Evolutionary conservation across 2,113 vertebrate species (phyloP), one percentile per base, ranked within the genome.

Genomic region (Dryoscopus gambensis): DNA sequence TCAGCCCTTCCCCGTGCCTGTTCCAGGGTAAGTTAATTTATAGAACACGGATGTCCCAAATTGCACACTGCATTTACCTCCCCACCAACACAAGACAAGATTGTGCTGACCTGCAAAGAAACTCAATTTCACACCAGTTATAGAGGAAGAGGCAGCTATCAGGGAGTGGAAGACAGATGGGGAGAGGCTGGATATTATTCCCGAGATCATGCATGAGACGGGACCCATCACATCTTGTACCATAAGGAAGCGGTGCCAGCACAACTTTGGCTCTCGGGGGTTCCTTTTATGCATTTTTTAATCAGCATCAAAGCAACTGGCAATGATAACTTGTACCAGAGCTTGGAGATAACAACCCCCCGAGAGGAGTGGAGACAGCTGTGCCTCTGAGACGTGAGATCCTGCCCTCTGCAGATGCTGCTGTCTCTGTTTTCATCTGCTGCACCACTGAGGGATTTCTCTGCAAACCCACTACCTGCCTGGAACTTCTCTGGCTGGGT

Each of bases 321-420:
- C 62, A 68, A 59, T 92, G 50, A 67, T 71, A 50, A 40, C 67
- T 88, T 55, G 82, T 57, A 73, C 50, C 93, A 94, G 20, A 87
- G 69, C 91, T 79, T 64, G 31, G 92, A 77, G 68, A 93, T n/a
- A 88, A 62, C 63, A 85, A 6, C 35, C 79, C 71, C 87, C 80
- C 22, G 87, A 71, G 93, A 96, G 75, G 85, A 90, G 55, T 30
- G 92, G 89, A 91, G 92, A 15, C 95, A 96, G 87, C 79, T 96
- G 91, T 59, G 75, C 63, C 75, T 88, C 59, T 0, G 92, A 77
- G 82, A 93, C 4, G 8, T 11, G 71, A 13, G 55, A 53, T 37
- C 68, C 74, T 93, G 82, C 63, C 52, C 93, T 91, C 84, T 91
- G 87, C 95, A 97, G 94, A 82, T 95, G 89, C 65, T 87, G 74